Conservation (phyloP, 1,140 invertebrate species). For the Hypothenemus hampei region DNA sequence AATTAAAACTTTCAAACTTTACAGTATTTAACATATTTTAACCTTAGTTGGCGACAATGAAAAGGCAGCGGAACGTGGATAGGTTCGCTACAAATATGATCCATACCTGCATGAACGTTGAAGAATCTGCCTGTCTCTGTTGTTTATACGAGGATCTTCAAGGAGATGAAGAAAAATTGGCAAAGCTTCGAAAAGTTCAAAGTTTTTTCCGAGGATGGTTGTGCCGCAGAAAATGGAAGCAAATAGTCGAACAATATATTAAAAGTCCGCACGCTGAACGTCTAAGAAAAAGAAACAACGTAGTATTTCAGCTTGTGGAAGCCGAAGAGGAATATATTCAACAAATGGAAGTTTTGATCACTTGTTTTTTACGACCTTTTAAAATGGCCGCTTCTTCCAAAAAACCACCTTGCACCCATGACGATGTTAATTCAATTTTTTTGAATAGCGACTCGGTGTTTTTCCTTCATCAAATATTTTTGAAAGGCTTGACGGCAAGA, state of each 20-base stretch:
- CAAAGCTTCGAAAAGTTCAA: slow-evolving; percentile 92
- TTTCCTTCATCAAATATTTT: slow-evolving; percentile 92
- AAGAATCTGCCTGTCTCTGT: slow-evolving; percentile 13
- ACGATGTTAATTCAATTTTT: slow-evolving; percentile 94
- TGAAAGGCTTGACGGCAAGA: slow-evolving; percentile 86
- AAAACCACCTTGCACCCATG: slow-evolving; percentile 88
- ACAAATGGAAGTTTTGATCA: slow-evolving; percentile 85
- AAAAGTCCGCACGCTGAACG: slow-evolving; percentile 91
- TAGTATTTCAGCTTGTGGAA: slow-evolving; percentile 91
- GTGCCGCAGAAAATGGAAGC: slow-evolving; percentile 89
- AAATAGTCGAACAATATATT: slow-evolving; percentile 93
- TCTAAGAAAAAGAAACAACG: slow-evolving; percentile 89
- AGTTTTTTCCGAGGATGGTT: slow-evolving; percentile 93
- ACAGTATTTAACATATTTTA: too few species aligned
- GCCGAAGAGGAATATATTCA: slow-evolving; percentile 88
- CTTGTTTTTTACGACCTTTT: slow-evolving; percentile 87
- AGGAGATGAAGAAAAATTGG: slow-evolving; percentile 49
- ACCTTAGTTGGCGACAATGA: slow-evolving; percentile 9
- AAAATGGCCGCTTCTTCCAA: slow-evolving; percentile 93
- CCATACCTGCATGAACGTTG: slow-evolving; percentile 17
- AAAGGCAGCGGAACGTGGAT: slow-evolving; percentile 13
- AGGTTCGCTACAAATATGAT: slow-evolving; percentile 5
- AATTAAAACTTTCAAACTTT: too few species aligned
- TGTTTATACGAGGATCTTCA: slow-evolving; percentile 18
- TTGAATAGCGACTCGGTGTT: slow-evolving; percentile 90